phyloP scores from a whole-genome alignment of 92 coral and sea anemone species.

The Palythoa caribaeorum region DNA sequence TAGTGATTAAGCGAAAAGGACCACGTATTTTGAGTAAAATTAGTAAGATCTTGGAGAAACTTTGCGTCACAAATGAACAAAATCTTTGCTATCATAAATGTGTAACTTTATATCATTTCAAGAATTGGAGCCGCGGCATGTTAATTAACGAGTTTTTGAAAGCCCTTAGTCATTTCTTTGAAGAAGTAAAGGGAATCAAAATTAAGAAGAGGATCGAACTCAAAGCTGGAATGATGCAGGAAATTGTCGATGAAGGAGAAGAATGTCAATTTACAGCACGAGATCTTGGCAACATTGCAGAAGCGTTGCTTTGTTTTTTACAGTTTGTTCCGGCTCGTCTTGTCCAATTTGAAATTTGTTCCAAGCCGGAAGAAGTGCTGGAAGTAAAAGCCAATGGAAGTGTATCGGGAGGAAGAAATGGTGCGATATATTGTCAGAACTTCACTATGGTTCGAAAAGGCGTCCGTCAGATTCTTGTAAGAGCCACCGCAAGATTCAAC shows the following conservation, averaged over 20 bases:
- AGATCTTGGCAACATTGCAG: too few species aligned
- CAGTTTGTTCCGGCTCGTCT: slow-evolving; percentile 22
- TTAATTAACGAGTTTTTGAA: neutral
- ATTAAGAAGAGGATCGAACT: slow-evolving; percentile 17
- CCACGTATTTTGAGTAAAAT: slow-evolving; percentile 24
- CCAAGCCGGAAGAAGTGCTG: too few species aligned
- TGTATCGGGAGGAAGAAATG: neutral
- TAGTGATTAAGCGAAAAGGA: neutral
- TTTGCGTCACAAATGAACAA: slow-evolving; percentile 7
- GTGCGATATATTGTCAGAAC: neutral
- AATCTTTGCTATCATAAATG: neutral
- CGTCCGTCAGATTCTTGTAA: neutral
- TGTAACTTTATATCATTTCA: neutral
- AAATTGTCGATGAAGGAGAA: slow-evolving; percentile 25
- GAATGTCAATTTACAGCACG: neutral
- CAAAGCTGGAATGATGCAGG: slow-evolving; percentile 19
- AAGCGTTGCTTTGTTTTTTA: slow-evolving; percentile 17
- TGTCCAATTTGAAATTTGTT: slow-evolving; percentile 14
- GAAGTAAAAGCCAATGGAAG: too few species aligned
- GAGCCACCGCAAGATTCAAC: slow-evolving; percentile 12
- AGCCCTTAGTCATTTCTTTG: slow-evolving; percentile 23
- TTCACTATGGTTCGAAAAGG: neutral
- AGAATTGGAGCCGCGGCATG: slow-evolving; percentile 15
- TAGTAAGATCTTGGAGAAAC: slow-evolving; percentile 20
- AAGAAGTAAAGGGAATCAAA: slow-evolving; percentile 18